phyloP scores from a whole-genome alignment of 2,113 vertebrate species.

The Clinocottus analis region DNA sequence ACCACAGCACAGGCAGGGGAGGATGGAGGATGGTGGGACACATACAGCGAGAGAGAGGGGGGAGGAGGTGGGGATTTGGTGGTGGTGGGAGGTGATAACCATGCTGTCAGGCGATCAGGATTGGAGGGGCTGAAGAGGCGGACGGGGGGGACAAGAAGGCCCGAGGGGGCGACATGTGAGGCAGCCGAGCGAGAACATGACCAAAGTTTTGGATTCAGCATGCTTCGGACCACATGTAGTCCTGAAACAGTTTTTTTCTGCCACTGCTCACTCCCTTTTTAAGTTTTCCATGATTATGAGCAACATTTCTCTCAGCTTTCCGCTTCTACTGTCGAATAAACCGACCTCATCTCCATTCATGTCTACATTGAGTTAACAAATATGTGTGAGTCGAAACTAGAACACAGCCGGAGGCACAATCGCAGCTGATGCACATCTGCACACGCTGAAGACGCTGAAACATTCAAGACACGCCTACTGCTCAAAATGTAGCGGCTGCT shows the following conservation, averaged over 20 bases:
- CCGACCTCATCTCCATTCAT: not conserved
- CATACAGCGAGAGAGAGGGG: slow-evolving; percentile 10
- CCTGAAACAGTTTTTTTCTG: not conserved
- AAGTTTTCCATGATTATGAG: not conserved
- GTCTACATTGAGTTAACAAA: slow-evolving; percentile 25
- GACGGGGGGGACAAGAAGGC: not conserved
- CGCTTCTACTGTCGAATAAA: not conserved
- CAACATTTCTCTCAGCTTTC: not conserved
- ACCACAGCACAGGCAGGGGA: slow-evolving; percentile 13
- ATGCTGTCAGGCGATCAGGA: slow-evolving; percentile 37
- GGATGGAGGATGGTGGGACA: slow-evolving; percentile 12
- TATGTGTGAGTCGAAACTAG: slow-evolving; percentile 42
- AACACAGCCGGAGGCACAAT: slow-evolving; percentile 42
- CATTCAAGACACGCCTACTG: slow-evolving; percentile 3
- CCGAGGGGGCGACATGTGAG: not conserved
- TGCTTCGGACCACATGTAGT: slow-evolving; percentile 20
- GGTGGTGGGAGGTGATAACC: slow-evolving; percentile 46
- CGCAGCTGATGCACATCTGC: slow-evolving; percentile 49
- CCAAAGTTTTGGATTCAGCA: slow-evolving; percentile 41
- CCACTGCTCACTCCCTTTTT: not conserved
- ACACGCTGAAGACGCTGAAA: slow-evolving; percentile 27
- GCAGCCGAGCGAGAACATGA: slow-evolving; percentile 19
- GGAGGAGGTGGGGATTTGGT: not conserved
- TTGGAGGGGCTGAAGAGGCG: slow-evolving; percentile 36
- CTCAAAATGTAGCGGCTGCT: slow-evolving; percentile 16